Percentiles rank a stretch among this genome's conserved stretches.
Evolutionary conservation across 2,888 invertebrate genomes (phyloP).

Genomic region (Philonicus albiceps): DNA sequence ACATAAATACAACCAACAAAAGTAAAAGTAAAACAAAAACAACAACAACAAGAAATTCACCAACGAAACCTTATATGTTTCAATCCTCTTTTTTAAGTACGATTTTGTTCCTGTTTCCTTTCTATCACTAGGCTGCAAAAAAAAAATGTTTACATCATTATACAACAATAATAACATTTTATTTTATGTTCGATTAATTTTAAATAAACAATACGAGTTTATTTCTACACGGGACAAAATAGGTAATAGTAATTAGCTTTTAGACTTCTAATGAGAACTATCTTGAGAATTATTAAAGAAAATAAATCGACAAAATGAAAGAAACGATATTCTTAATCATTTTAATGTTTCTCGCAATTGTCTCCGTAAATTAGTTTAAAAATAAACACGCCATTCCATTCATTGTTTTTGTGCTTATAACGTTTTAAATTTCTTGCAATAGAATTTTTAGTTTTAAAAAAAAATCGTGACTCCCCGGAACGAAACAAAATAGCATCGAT

Average conservation of each 20-base stretch:
- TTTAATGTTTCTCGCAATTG: neutral
- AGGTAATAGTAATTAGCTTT: constrained; percentile 37
- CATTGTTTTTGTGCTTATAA: neutral
- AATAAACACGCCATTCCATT: neutral
- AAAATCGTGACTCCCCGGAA: no score
- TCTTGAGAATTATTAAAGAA: constrained; percentile 38
- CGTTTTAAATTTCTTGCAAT: neutral
- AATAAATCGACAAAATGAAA: constrained; percentile 26
- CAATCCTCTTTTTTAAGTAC: constrained; percentile 18
- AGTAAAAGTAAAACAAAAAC: neutral
- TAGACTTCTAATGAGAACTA: constrained; percentile 41
- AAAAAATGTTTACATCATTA: constrained; percentile 31
- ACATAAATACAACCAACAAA: neutral
- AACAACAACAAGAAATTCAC: neutral
- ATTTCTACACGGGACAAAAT: constrained; percentile 44
- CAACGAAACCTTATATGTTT: constrained; percentile 23
- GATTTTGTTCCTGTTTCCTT: constrained; percentile 31
- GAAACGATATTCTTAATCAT: neutral
- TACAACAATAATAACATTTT: constrained; percentile 30
- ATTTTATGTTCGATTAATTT: constrained; percentile 33
- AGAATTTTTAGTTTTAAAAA: neutral
- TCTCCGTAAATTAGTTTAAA: neutral
- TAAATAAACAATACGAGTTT: constrained; percentile 34
- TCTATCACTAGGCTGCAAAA: constrained; percentile 32
- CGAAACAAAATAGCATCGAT: no score